phyloP scores from a whole-genome alignment of 2,888 invertebrate species.

The Lacanobia oleracea region DNA sequence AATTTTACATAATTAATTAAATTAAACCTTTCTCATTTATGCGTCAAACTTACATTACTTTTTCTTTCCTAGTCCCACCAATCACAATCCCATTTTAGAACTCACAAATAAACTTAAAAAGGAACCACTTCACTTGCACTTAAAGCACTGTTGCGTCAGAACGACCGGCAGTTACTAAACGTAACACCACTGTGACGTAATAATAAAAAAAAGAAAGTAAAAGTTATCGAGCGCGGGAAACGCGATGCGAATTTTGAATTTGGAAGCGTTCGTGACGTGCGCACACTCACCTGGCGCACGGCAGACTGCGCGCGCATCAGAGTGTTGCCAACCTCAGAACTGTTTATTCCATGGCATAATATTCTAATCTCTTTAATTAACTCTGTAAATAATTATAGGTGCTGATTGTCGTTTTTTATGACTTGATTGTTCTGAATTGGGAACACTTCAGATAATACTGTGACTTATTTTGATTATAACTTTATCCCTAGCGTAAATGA shows the following conservation, averaged over 20 bases:
- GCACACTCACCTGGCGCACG: constrained; percentile 80
- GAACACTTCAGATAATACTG: constrained; percentile 5
- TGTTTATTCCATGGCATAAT: constrained; percentile 18
- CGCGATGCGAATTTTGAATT: constrained; percentile 69
- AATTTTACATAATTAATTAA: background rate
- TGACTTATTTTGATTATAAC: constrained; percentile 13
- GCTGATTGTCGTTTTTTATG: constrained; percentile 7
- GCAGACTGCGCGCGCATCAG: constrained; percentile 74
- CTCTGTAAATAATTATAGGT: constrained; percentile 20
- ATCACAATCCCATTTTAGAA: constrained; percentile 63
- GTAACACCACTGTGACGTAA: constrained; percentile 70
- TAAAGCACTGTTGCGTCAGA: constrained; percentile 64
- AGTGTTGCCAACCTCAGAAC: constrained; percentile 65
- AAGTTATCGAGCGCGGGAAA: constrained; percentile 71
- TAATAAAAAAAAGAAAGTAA: constrained; percentile 76
- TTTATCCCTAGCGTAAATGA: background rate
- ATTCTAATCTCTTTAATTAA: constrained; percentile 40
- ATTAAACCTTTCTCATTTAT: background rate
- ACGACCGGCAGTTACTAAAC: constrained; percentile 64
- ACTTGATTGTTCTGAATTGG: background rate
- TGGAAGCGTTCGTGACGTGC: constrained; percentile 73
- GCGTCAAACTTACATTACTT: constrained; percentile 55
- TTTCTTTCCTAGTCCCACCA: constrained; percentile 30
- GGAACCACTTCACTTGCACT: constrained; percentile 62
- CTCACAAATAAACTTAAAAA: constrained; percentile 52